These are phyloP conservation scores for Pseudococcus jackbeardsleyi DNA, from an alignment of 2,888 invertebrate genomes.

Conservation along the genomic window DNA sequence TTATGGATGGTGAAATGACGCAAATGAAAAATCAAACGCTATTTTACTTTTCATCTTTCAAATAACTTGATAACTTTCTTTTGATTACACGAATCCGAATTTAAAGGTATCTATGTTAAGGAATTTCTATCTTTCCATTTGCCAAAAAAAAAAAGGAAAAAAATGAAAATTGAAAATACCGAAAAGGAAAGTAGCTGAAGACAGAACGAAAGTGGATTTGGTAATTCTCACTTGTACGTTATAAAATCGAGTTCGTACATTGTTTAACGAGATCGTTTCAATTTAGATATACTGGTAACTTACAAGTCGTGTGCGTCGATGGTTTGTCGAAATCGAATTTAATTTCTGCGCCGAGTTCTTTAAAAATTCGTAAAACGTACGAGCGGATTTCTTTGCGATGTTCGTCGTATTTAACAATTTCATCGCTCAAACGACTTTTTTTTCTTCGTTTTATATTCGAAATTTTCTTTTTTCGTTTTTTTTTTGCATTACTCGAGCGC, in stretches of 20 bases:
- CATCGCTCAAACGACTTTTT: conserved; percentile 34
- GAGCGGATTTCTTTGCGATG: neutral
- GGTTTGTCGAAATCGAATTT: conserved; percentile 34
- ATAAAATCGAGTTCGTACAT: neutral
- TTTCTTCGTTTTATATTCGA: neutral
- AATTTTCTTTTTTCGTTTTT: neutral
- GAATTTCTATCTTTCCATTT: neutral
- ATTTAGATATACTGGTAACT: neutral
- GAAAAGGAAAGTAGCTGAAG: neutral
- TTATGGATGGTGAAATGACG: no score
- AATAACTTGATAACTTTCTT: no score
- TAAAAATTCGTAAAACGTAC: conserved; percentile 34
- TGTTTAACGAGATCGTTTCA: conserved; percentile 9
- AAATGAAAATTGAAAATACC: neutral
- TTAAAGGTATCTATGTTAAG: no score
- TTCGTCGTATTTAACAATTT: neutral
- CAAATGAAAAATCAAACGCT: no score
- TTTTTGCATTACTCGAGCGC: neutral
- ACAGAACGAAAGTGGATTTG: neutral
- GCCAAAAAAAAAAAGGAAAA: neutral
- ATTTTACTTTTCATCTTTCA: no score
- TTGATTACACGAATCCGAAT: no score
- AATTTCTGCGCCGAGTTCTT: neutral
- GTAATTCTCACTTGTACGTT: neutral
- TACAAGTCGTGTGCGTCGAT: neutral